Evolutionary conservation across 2,888 invertebrate species (phyloP).

Genomic region (Apotomis capreana): DNA sequence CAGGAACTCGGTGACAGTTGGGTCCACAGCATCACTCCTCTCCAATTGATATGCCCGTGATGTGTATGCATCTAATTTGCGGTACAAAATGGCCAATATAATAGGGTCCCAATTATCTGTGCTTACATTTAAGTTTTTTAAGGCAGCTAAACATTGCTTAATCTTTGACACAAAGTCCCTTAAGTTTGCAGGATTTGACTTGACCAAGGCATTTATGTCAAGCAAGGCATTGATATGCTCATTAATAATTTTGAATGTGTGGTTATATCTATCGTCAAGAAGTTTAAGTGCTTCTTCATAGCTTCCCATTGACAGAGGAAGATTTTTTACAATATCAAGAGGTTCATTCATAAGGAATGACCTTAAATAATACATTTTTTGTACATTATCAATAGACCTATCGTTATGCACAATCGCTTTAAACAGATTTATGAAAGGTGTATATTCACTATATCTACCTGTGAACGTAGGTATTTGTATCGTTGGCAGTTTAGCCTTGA

Average conservation of each 20-base stretch:
- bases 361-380: slow-evolving; percentile 14
- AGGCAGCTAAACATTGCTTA: no score
- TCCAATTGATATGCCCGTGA: slow-evolving; percentile 28
- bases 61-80: slow-evolving; percentile 28
- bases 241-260: slow-evolving; percentile 25
- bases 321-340: slow-evolving; percentile 18
- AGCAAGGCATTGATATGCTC: slow-evolving; percentile 25
- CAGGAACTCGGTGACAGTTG: slow-evolving; percentile 8
- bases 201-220: slow-evolving; percentile 6
- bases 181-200: slow-evolving; percentile 4
- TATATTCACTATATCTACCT: slow-evolving; percentile 26
- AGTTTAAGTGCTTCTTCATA: slow-evolving; percentile 18
- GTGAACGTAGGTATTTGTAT: background rate
- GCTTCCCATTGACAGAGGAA: slow-evolving; percentile 6
- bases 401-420: slow-evolving; percentile 12
- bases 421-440: slow-evolving; percentile 19
- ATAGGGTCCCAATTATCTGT: slow-evolving; percentile 22
- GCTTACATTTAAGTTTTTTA: no score
- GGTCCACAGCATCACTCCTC: background rate
- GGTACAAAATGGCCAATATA: slow-evolving; percentile 7
- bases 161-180: no score
- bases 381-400: slow-evolving; percentile 9
- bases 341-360: slow-evolving; percentile 7
- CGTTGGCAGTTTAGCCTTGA: background rate
- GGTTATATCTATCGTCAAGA: slow-evolving; percentile 20